Evolutionary conservation across 2,113 vertebrate species (phyloP).

Genomic region (Paralichthys olivaceus): DNA sequence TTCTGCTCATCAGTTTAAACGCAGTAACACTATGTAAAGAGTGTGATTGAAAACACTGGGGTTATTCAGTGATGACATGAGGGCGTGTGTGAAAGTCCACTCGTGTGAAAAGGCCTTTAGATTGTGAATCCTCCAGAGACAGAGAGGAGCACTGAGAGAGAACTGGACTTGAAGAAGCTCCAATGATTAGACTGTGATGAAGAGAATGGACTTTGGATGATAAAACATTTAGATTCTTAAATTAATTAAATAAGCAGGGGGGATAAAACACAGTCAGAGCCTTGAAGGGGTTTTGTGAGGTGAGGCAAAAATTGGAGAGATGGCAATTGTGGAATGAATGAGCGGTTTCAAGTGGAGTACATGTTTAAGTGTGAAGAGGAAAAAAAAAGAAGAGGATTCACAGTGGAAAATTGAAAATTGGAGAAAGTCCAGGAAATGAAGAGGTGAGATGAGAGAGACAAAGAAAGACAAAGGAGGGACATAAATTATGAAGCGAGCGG

Average conservation of each 20-base stretch:
- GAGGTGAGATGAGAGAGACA: constrained; percentile 31
- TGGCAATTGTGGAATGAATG: too few species aligned
- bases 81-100: background rate
- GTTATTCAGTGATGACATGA: background rate
- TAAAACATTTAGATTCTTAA: constrained; percentile 9
- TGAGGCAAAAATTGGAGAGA: constrained; percentile 2
- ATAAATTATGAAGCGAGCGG: constrained; percentile 42
- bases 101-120: background rate
- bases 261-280: background rate
- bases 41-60: background rate
- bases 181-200: constrained; percentile 4
- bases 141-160: background rate
- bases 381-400: background rate
- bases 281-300: constrained; percentile 1
- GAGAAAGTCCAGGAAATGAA: constrained; percentile 15
- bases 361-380: too few species aligned
- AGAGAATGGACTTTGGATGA: background rate
- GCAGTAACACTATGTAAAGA: background rate
- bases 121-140: background rate
- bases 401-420: background rate
- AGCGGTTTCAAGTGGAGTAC: too few species aligned
- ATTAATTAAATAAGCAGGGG: background rate
- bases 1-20: background rate
- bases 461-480: constrained; percentile 29
- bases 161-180: background rate